Base-by-base conservation (phyloP, 2,113 vertebrate genomes). In the Oryzias melastigma region DNA sequence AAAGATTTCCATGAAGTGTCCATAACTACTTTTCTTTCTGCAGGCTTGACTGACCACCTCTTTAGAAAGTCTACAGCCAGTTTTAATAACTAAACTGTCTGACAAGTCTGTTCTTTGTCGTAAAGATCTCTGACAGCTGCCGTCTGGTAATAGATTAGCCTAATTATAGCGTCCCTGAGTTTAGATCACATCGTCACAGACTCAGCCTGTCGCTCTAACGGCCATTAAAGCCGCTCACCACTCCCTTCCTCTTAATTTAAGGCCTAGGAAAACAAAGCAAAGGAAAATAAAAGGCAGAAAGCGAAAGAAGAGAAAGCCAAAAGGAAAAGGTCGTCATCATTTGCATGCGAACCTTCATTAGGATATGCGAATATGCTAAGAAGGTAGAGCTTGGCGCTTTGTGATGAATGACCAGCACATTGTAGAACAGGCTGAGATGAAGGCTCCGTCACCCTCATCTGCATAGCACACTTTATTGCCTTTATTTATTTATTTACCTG, bases 341-440 rank as follows among this genome's bases (percentile, higher is more conserved):
- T 98, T 98, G 94, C 95, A 98, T 98, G 94, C 92, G 93, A 93
- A 94, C 93, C 94, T 95, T 96, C 94, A 95, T 97, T 96, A 98
- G 94, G 96, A 96, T 96, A 96, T 97, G 94, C 92, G 95, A 96
- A 95, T 96, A 97, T 97, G 94, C 94, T 96, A 94, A 96, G 94
- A 93, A 96, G 92, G 35, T 78, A 72, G 92, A 92, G 93, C 91
- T 22, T 65, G 92, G 92, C 91, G 90, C 93, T 95, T 94, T 94
- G 94, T 98, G 96, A 97, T 97, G 93, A 97, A 98, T 97, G 94
- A 94, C 93, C 91, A 87, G 90, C 73, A 83, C 87, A 90, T 93
- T 88, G 90, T 87, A 91, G 91, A 92, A 91, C 88, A 87, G 79
- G 88, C 92, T 84, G 90, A 93, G 94, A 95, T 90, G 92, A 91